Conservation (phyloP, 2,113 vertebrate genomes). For the Sus scrofa region DNA sequence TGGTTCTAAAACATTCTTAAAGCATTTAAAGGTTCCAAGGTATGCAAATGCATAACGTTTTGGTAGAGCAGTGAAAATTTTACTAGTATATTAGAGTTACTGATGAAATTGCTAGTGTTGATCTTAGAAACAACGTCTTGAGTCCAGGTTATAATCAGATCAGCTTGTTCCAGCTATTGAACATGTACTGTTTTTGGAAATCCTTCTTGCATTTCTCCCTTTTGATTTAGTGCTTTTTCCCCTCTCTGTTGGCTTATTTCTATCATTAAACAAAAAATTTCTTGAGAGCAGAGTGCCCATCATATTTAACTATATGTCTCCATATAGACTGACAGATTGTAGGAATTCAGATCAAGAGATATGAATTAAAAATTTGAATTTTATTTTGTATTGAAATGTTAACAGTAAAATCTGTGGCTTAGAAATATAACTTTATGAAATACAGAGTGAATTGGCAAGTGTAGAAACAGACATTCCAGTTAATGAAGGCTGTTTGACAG, state of each 20-base stretch:
- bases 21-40: neutral
- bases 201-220: neutral
- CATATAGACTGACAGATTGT: neutral
- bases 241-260: neutral
- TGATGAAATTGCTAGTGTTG: neutral
- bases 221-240: neutral
- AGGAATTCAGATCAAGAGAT: neutral
- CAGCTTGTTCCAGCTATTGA: neutral
- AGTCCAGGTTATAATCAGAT: neutral
- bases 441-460: conserved; percentile 13
- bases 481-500: neutral
- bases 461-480: neutral
- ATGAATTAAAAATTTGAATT: neutral
- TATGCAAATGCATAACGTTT: conserved; percentile 13
- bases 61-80: neutral
- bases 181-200: neutral
- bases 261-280: neutral
- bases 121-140: neutral
- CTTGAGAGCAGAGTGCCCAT: neutral
- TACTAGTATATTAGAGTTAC: neutral
- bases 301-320: neutral
- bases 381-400: conserved; percentile 31
- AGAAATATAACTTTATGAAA: conserved; percentile 3
- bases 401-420: neutral
- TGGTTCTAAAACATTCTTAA: neutral